Conservation (phyloP, 2,113 vertebrate genomes). For the Lamprotornis superbus region DNA sequence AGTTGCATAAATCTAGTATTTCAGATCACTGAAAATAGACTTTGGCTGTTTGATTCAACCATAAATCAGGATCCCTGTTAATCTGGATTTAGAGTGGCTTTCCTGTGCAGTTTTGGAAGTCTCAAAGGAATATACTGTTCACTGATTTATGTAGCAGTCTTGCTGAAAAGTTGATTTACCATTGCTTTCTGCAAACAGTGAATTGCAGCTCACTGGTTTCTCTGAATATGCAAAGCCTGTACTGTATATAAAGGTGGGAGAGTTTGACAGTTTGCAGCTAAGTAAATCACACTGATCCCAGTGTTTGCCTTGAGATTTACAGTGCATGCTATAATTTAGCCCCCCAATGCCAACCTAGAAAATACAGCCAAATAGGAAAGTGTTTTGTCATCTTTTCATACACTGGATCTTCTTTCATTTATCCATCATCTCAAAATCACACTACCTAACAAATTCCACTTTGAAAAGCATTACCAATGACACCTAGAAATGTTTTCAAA, state of each 20-base stretch:
- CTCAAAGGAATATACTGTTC: conserved; percentile 30
- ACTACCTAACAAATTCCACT: background rate
- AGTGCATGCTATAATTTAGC: background rate
- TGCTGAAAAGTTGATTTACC: conserved; percentile 58
- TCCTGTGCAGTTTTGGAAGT: background rate
- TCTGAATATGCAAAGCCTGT: background rate
- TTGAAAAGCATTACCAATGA: background rate
- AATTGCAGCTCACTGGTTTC: background rate
- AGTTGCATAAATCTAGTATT: background rate
- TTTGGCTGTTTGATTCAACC: conserved; percentile 1
- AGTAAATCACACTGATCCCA: background rate
- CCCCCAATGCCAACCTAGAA: background rate
- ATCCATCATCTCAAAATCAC: background rate
- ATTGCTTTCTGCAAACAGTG: conserved; percentile 19
- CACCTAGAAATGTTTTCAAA: background rate
- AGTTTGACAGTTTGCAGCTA: background rate
- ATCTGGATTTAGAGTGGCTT: conserved; percentile 38
- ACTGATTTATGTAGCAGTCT: background rate
- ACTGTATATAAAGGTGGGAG: background rate
- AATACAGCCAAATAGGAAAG: background rate
- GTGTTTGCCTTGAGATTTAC: conserved; percentile 15
- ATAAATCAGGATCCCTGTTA: background rate
- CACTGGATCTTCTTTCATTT: background rate
- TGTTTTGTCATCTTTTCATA: background rate
- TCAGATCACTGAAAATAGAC: background rate